A percentile compares a stretch with the other conserved stretches of the same genome.
Conservation (phyloP, 1,140 invertebrate genomes). For the Lepidurus arcticus region DNA sequence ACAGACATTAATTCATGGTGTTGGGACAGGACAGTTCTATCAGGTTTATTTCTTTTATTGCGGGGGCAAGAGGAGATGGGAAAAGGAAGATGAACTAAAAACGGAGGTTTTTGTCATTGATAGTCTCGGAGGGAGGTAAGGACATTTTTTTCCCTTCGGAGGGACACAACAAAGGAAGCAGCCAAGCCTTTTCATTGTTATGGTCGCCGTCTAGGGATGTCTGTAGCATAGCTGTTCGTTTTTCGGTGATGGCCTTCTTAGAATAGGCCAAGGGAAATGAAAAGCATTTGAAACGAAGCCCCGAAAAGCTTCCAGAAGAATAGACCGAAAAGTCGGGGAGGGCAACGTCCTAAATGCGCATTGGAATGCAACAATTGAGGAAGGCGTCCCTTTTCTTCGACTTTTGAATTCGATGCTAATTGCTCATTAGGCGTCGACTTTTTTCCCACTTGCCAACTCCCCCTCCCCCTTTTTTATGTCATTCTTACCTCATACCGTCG, state of each 20-base stretch:
- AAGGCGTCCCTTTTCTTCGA: constrained; percentile 1
- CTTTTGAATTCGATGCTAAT: constrained; percentile 20
- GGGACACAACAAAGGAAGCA: not conserved
- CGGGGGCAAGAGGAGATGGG: not conserved
- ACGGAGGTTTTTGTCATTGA: not conserved
- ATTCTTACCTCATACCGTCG: too few species aligned
- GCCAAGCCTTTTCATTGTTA: constrained; percentile 18
- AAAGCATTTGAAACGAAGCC: not conserved
- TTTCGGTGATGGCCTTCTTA: constrained; percentile 3
- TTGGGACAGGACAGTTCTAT: too few species aligned
- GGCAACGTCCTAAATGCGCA: constrained; percentile 17
- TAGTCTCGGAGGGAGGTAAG: not conserved
- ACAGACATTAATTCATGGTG: too few species aligned
- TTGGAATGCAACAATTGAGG: constrained; percentile 18
- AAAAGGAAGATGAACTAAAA: not conserved
- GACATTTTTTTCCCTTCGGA: not conserved
- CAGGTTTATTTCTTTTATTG: not conserved
- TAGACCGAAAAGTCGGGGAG: not conserved
- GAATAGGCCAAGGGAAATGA: constrained; percentile 21
- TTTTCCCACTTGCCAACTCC: too few species aligned
- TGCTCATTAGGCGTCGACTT: not conserved
- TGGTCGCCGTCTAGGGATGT: not conserved
- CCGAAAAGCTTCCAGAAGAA: not conserved
- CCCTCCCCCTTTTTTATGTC: too few species aligned
- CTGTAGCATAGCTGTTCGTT: not conserved